Conservation (phyloP, 2,113 vertebrate species). For the Rhabdomys dilectus region DNA sequence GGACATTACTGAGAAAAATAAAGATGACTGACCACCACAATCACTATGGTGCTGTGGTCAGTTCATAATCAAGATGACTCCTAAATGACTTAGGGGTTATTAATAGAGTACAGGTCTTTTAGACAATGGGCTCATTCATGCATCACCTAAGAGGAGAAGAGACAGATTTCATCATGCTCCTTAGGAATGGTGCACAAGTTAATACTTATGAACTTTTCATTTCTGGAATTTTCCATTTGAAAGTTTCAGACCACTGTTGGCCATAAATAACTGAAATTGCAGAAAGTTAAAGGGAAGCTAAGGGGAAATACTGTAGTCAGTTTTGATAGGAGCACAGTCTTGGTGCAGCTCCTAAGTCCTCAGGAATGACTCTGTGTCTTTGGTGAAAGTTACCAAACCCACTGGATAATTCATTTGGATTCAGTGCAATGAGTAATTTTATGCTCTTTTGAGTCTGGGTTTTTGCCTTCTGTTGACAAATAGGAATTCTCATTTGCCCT, state of each 20-base stretch:
- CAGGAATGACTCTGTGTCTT: neutral
- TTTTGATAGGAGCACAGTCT: neutral
- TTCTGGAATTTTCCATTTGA: neutral
- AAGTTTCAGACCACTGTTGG: neutral
- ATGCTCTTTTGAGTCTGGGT: neutral
- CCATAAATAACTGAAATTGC: neutral
- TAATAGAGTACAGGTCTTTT: neutral
- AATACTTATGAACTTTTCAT: neutral
- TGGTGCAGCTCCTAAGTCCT: neutral
- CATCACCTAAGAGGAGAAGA: neutral
- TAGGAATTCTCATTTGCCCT: neutral
- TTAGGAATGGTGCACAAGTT: neutral
- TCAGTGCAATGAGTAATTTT: neutral
- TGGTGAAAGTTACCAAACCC: neutral
- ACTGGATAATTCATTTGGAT: neutral
- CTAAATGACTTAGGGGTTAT: neutral
- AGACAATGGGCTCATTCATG: neutral
- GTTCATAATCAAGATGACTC: neutral
- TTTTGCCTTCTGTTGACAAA: neutral
- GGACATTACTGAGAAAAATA: neutral
- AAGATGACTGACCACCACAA: neutral
- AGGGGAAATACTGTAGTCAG: neutral
- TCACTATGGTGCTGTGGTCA: neutral
- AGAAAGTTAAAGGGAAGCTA: neutral
- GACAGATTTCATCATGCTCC: neutral